Evolutionary conservation across 2,888 invertebrate species (phyloP).

Genomic region (Teleiodes luculella): DNA sequence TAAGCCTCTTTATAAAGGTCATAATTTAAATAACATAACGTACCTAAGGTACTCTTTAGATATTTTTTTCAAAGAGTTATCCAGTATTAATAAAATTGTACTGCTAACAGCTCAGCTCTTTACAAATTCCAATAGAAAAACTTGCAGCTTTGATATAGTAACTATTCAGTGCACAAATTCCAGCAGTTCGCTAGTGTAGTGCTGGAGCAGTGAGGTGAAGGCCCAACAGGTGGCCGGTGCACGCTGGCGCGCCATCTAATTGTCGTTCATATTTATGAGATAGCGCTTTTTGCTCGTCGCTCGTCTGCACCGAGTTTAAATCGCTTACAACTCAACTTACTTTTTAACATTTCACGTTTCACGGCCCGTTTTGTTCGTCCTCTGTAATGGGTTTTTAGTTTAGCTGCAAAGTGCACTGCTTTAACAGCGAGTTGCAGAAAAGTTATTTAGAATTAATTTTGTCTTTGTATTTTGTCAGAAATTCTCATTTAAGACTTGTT

Average conservation of each 20-base stretch:
- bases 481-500: too few species aligned
- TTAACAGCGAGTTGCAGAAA: background rate
- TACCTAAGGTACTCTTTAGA: too few species aligned
- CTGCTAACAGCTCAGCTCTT: too few species aligned
- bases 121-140: too few species aligned
- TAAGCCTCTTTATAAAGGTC: too few species aligned
- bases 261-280: conserved; percentile 60
- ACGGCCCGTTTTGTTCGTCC: conserved; percentile 16
- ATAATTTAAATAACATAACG: too few species aligned
- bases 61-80: too few species aligned
- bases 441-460: too few species aligned
- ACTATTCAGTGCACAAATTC: background rate
- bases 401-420: background rate
- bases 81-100: too few species aligned
- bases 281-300: conserved; percentile 30
- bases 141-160: background rate
- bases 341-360: conserved; percentile 29
- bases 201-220: background rate
- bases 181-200: background rate
- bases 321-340: conserved; percentile 28
- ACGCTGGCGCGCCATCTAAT: conserved; percentile 40
- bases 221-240: conserved; percentile 49
- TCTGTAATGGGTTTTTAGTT: conserved; percentile 3
- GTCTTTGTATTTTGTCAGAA: too few species aligned
- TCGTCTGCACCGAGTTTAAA: conserved; percentile 29